Evolutionary conservation across 2,888 invertebrate species (phyloP), one percentile per base, ranked within the genome.

Genomic region (Amphipyra tragopoginis): DNA sequence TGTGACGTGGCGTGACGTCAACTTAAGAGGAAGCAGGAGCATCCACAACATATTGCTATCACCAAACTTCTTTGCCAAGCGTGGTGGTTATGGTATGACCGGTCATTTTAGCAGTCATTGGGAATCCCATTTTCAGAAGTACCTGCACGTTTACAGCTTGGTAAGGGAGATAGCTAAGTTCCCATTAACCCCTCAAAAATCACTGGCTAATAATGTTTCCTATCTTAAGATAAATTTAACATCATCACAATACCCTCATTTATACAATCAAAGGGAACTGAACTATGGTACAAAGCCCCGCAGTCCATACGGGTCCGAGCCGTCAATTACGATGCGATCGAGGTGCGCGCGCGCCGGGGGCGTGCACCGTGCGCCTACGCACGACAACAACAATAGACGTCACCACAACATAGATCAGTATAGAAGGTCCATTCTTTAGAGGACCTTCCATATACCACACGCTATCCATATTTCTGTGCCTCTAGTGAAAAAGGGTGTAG

Each of bases 341-440:
- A 40, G 40, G 33, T 34, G 47, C 62, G 59, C 65, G 58, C 34
- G 54, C 64, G 65, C 71, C 59, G 38, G 15, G 52, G 44, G 65
- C 69, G 60, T 50, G 43, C 52, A 45, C 61, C 57, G 57, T 56
- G 72, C 74, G 74, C 77, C 79, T 53, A 71, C 79, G 74, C 76
- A 64, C 48, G 38, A 44, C 49, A 43, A 53, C 53, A 54, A 74
- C 68, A 74, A 76, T 70, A 58, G 65, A 45, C 43, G 42, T 29
- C 15, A 43, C 21, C 39, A 21, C 10, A 2, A 52, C 5, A 11
- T 11, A 48, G 11, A 14, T n/a, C 8, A 21, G 10, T n/a, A 21
- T n/a, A 62, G 75, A 74, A 74, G 53, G 38, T 29, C 7, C 7
- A 29, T 29, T 29, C 29, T 36, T 33, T 14, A 33, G n/a, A 36